phyloP scores from a whole-genome alignment of 2,797 vertebrate genomes.

The Echeneis naucrates region DNA sequence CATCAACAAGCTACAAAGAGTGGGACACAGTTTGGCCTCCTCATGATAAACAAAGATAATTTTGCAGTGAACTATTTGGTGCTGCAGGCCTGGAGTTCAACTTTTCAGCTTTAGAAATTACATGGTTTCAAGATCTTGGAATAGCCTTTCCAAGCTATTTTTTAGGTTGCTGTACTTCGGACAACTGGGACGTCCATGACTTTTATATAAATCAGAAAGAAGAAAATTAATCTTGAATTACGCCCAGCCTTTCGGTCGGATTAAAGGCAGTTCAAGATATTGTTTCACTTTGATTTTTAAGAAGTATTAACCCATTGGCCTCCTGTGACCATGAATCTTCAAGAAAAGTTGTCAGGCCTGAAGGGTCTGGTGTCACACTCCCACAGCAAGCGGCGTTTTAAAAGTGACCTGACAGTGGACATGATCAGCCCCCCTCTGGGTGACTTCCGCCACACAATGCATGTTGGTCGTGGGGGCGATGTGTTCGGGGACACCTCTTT shows the following conservation, averaged over 20 bases:
- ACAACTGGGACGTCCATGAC: conserved; percentile 26
- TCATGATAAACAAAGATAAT: conserved; percentile 69
- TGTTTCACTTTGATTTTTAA: conserved; percentile 17
- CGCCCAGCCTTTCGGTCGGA: conserved; percentile 23
- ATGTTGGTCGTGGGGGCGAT: conserved; percentile 94
- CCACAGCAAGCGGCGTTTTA: conserved; percentile 89
- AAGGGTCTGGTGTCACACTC: conserved; percentile 92
- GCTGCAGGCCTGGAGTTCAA: conserved; percentile 33
- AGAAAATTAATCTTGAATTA: conserved; percentile 20
- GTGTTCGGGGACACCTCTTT: conserved; percentile 98
- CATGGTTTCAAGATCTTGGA: conserved; percentile 53
- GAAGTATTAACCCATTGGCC: conserved; percentile 8
- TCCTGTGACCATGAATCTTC: conserved; percentile 88
- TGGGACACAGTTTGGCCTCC: conserved; percentile 62
- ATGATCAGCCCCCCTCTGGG: conserved; percentile 98
- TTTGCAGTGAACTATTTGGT: conserved; percentile 56
- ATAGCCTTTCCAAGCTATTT: conserved; percentile 34
- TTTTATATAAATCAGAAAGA: conserved; percentile 19
- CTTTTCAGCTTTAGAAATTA: conserved; percentile 44
- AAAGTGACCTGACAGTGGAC: conserved; percentile 89
- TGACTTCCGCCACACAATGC: conserved; percentile 99
- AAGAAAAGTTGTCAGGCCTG: conserved; percentile 92
- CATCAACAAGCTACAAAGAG: conserved; percentile 64
- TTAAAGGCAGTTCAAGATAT: conserved; percentile 32
- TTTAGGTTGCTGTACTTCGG: conserved; percentile 25